A percentile compares a stretch with the other conserved stretches of the same genome.
These are phyloP conservation scores for Melanerpes formicivorus DNA, from an alignment of 2,113 vertebrate species.

Conservation along the genomic window DNA sequence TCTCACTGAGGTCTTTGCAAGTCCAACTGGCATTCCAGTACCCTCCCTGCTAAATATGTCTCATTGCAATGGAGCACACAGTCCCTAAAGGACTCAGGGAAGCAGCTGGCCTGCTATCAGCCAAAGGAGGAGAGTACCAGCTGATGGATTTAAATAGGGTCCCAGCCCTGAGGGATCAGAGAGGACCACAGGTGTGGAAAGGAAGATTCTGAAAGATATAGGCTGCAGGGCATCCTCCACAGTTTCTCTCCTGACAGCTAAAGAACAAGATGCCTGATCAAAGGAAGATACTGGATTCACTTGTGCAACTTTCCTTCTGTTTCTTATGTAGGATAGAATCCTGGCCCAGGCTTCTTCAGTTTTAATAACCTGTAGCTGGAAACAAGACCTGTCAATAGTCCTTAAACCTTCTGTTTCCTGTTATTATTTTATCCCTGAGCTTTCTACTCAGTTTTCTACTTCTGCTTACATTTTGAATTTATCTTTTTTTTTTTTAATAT, in stretches of 20 bases:
- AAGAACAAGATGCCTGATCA: neutral
- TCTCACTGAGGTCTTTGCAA: neutral
- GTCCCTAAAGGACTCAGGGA: neutral
- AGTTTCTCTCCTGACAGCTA: neutral
- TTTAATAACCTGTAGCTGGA: neutral
- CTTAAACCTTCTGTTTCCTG: neutral
- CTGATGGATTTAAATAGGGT: slow-evolving; percentile 11
- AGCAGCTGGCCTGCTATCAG: slow-evolving; percentile 39
- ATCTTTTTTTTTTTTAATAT: neutral
- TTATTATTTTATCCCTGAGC: neutral
- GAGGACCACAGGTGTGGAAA: fast-evolving
- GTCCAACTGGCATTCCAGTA: neutral
- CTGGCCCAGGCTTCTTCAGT: neutral
- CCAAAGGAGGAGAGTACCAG: neutral
- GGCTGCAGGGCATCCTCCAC: neutral
- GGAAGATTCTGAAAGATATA: neutral
- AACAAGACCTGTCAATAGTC: neutral
- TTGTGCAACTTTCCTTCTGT: neutral
- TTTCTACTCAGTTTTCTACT: neutral
- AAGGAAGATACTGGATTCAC: neutral
- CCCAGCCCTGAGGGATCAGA: neutral
- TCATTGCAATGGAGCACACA: neutral
- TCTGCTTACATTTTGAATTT: neutral
- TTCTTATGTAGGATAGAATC: neutral
- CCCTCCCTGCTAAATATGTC: slow-evolving; percentile 14